Evolutionary conservation across 2,888 invertebrate species (phyloP), one percentile per base, ranked within the genome.

Genomic region (Xestia c-nigrum): DNA sequence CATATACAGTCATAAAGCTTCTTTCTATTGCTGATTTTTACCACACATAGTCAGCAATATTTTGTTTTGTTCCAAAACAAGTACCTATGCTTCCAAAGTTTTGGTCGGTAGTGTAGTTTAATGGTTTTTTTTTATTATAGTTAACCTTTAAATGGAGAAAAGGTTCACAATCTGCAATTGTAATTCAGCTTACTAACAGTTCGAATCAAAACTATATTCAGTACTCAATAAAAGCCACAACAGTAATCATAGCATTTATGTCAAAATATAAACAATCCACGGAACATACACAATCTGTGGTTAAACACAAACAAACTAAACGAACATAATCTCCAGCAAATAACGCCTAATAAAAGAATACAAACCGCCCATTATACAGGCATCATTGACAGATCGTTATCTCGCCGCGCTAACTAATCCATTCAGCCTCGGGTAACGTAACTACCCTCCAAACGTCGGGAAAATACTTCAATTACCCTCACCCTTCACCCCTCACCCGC

Each of bases 381-480:
- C 88, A 89, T 89, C 90, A 89, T 87, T 92, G 92, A 89, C 91
- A 90, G 94, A 94, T 94, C 93, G 93, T 94, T 95, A 95, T 94
- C 94, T 88, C 82, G 86, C 84, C 89, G 91, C 91, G 92, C 94
- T 95, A 95, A 95, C 95, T 95, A 95, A 94, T 95, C 94, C 91
- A 96, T 95, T 95, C 95, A 95, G 85, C 83, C 81, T 85, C 88
- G 90, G 88, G 87, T 86, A 90, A 86, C 86, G 80, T 89, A 90
- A 90, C 94, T 92, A 94, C 94, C 94, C 94, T 91, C 90, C 94
- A 93, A 94, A 94, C 94, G 92, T 89, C 91, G 93, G 93, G 94
- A 94, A 93, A 95, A 95, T 95, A 95, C 95, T 95, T 92, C 94
- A 95, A 95, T 96, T 96, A 95, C 92, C 91, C 88, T 72, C 75